Conservation (phyloP, 2,888 invertebrate genomes). For the Sminthurides aquaticus region DNA sequence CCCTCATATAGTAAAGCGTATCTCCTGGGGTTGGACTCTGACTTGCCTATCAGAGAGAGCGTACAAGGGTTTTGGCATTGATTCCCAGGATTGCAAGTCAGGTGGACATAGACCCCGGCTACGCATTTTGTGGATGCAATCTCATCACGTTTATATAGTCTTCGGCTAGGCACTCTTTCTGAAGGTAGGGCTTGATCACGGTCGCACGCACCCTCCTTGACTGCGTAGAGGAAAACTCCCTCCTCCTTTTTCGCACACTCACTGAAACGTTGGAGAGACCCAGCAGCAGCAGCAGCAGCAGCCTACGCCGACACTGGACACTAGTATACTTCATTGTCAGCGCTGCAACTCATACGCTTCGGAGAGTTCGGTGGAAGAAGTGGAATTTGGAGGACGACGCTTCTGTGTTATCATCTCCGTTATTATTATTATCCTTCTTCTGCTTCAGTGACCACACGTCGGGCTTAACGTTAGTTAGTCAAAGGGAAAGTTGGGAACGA, state of each 20-base stretch:
- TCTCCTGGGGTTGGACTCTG: no score
- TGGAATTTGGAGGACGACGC: not conserved
- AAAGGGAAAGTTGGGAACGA: not conserved
- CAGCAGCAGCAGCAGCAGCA: no score
- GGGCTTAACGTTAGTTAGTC: no score
- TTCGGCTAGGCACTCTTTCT: not conserved
- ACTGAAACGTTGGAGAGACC: not conserved
- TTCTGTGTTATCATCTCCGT: not conserved
- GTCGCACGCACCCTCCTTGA: no score
- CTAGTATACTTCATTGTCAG: not conserved
- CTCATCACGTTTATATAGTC: not conserved
- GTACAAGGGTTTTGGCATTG: not conserved
- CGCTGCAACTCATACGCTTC: not conserved
- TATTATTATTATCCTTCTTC: not conserved
- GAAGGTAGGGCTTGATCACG: no score
- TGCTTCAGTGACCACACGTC: not conserved
- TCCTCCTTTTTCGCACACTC: not conserved
- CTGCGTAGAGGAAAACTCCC: not conserved
- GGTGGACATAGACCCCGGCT: constrained; percentile 1
- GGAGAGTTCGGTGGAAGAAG: not conserved
- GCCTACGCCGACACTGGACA: no score
- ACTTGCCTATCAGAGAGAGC: no score
- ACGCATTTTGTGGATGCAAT: not conserved
- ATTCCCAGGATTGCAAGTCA: not conserved
- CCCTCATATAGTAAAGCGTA: no score